Conservation (phyloP, 1,140 invertebrate species). For the Thalassaphorura encarpata region DNA sequence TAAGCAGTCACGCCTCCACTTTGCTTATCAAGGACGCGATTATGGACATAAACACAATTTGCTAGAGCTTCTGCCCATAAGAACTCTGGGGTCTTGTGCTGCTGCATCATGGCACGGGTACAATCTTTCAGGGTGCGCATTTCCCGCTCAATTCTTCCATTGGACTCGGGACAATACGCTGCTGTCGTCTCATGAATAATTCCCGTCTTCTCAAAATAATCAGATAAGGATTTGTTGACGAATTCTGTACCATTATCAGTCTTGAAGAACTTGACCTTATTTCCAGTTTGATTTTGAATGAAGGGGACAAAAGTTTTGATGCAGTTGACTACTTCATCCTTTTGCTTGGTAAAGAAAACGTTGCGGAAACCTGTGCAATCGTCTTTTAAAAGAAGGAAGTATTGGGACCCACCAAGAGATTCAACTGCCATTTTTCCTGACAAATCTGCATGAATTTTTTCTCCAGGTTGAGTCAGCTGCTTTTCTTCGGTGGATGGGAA, state of each 20-base stretch:
- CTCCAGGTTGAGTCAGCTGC: conserved; percentile 29
- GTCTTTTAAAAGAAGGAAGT: conserved; percentile 41
- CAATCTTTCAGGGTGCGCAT: conserved; percentile 33
- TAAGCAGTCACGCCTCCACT: conserved; percentile 23
- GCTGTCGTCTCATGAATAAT: conserved; percentile 32
- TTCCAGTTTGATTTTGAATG: conserved; percentile 34
- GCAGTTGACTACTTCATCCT: conserved; percentile 30
- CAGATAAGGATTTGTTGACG: conserved; percentile 25
- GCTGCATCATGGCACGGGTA: conserved; percentile 29
- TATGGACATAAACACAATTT: conserved; percentile 35
- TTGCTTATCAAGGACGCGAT: conserved; percentile 25
- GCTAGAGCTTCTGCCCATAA: conserved; percentile 33
- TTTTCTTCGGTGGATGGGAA: conserved; percentile 12
- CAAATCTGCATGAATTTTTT: conserved; percentile 40
- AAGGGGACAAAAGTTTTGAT: neutral
- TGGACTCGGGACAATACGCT: conserved; percentile 37
- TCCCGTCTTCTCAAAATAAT: conserved; percentile 29
- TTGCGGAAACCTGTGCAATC: conserved; percentile 12
- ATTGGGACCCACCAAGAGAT: conserved; percentile 36
- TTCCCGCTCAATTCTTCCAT: conserved; percentile 34
- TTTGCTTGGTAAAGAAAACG: conserved; percentile 38
- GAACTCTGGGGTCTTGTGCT: conserved; percentile 16
- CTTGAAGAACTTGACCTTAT: conserved; percentile 35
- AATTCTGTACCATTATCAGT: conserved; percentile 42
- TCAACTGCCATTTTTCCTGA: conserved; percentile 39